These are phyloP conservation scores for Pentalonia nigronervosa DNA, from an alignment of 1,140 invertebrate genomes.

Conservation along the genomic window DNA sequence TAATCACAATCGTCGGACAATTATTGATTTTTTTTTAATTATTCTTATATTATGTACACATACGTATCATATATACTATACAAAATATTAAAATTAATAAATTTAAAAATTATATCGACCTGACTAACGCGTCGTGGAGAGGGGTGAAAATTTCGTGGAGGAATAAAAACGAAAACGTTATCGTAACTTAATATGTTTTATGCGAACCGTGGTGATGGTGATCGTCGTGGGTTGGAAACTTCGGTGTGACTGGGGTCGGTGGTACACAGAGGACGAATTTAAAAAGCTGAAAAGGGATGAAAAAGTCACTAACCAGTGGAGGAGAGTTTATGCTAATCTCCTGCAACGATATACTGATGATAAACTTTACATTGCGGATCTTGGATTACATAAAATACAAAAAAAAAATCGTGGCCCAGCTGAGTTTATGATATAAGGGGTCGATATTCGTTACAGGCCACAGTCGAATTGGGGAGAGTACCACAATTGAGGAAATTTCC, in stretches of 20 bases:
- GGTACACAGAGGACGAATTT: background rate
- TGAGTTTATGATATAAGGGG: background rate
- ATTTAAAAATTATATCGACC: background rate
- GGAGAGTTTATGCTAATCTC: too few relatives aligned
- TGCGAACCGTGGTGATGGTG: background rate
- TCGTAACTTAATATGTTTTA: background rate
- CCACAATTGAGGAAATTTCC: background rate
- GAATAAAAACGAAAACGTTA: background rate
- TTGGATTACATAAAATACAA: background rate
- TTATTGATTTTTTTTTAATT: background rate
- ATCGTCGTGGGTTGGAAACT: background rate
- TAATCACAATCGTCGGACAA: background rate
- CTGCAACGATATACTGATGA: too few relatives aligned
- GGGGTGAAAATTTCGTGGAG: background rate
- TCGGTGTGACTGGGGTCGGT: background rate
- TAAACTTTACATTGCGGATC: too few relatives aligned
- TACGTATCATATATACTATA: background rate
- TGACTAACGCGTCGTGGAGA: background rate
- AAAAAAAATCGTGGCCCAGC: background rate
- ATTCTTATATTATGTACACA: background rate
- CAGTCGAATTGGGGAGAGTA: background rate
- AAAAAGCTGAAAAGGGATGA: background rate
- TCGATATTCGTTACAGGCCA: background rate
- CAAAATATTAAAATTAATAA: background rate
- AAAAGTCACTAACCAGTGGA: background rate